Base-by-base conservation (phyloP, 2,797 vertebrate genomes). In the Trachurus trachurus region DNA sequence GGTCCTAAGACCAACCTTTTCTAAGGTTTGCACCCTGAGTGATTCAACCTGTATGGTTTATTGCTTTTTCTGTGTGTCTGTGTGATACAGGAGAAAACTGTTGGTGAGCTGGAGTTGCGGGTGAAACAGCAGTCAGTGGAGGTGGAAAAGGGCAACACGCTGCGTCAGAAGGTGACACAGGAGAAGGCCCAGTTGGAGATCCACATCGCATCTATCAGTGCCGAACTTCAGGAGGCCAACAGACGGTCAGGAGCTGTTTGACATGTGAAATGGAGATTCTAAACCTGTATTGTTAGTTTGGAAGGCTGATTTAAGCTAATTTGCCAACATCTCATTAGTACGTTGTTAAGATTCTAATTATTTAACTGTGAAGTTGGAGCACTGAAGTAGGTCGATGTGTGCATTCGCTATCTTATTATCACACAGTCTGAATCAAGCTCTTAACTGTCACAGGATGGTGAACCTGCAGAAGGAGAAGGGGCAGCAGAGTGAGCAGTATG, bases 141-240 rank as follows among this genome's bases (percentile, higher is more conserved):
- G 89, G 95, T 96, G 74, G 97, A 98, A 86, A 96, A 94, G 10
- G 96, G 95, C 74, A 95, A 95, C 60, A 54, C 90, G 5, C 95
- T 97, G 56, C 94, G 91, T 21, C 96, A 97, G 80, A 98, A 94
- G 82, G 88, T 98, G 64, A 94, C 89, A 40, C 96, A 98, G 79
- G 97, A 99, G 84, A 99, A 98, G 91, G 64, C 82, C 4, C 95
- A 97, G 84, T 86, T 97, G 76, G 98, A 99, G 67, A 91, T 96
- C 77, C 92, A 91, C 16, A 93, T 96, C 70, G 92, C 93, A 31
- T 84, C 93, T 72, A 19, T 93, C 86, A 21, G 93, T 9, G 85
- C 83, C 5, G 96, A 99, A 67, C 93, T 99, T 40, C 96, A 98
- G 92, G 97, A 98, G 71, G 81, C 96, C 50, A 96, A 89, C 74